A percentile compares a stretch with the other conserved stretches of the same genome.
phyloP scores from a whole-genome alignment of 92 coral and sea anemone genomes.

The Parazoanthus darwini region DNA sequence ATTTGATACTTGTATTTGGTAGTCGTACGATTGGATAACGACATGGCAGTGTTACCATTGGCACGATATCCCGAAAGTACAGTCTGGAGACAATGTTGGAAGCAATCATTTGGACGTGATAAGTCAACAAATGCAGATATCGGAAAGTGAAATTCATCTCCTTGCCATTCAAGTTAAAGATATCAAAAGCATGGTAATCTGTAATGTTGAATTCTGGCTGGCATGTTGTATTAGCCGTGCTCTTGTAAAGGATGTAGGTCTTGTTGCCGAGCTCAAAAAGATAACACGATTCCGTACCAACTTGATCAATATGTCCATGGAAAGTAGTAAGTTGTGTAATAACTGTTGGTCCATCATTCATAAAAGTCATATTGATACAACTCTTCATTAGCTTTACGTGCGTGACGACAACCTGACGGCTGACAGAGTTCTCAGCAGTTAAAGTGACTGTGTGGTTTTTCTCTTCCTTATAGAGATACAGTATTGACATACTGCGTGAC shows the following conservation, averaged over 20 bases:
- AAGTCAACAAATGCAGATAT: conserved; percentile 52
- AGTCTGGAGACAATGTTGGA: conserved; percentile 61
- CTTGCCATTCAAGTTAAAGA: conserved; percentile 35
- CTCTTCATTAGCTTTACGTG: conserved; percentile 64
- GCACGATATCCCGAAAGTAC: conserved; percentile 37
- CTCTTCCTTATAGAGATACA: conserved; percentile 36
- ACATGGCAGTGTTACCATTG: conserved; percentile 61
- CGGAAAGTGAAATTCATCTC: conserved; percentile 35
- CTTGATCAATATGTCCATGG: conserved; percentile 55
- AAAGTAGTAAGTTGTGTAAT: conserved; percentile 48
- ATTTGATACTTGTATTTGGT: conserved; percentile 46
- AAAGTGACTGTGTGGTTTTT: conserved; percentile 40
- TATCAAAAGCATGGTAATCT: conserved; percentile 18
- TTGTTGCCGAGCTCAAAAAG: conserved; percentile 71
- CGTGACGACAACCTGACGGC: conserved; percentile 44
- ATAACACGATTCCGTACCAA: conserved; percentile 78
- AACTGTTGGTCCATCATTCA: conserved; percentile 66
- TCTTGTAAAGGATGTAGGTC: conserved; percentile 62
- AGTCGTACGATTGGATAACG: conserved; percentile 52
- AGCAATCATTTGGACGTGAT: conserved; percentile 46
- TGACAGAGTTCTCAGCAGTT: conserved; percentile 75
- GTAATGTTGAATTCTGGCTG: conserved; percentile 46
- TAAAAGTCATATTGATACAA: conserved; percentile 56
- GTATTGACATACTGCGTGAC: conserved; percentile 45
- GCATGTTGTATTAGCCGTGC: conserved; percentile 52